Percentiles rank a stretch among this genome's conserved stretches.
phyloP scores from a whole-genome alignment of 2,888 invertebrate genomes.

The Leptopilina syphax region DNA sequence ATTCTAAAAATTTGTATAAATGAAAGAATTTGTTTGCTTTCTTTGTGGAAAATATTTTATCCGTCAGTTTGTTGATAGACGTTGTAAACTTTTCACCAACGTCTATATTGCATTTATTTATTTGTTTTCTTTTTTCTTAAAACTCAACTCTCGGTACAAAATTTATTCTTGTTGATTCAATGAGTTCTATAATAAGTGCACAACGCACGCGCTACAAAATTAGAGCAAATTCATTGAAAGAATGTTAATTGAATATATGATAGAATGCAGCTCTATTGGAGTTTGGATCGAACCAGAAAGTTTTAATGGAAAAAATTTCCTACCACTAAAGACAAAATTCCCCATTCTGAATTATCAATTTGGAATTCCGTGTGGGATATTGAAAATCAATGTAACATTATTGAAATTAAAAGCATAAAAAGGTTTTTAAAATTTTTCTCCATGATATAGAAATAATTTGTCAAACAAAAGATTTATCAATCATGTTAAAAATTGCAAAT shows the following conservation, averaged over 20 bases:
- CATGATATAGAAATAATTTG: too few species aligned
- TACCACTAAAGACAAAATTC: background rate
- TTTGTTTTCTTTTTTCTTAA: background rate
- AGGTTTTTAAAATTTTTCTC: too few species aligned
- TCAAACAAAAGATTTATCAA: too few species aligned
- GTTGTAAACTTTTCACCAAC: too few species aligned
- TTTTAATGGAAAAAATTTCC: constrained; percentile 27
- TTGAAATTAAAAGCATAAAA: background rate
- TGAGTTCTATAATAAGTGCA: background rate
- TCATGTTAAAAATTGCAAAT: too few species aligned
- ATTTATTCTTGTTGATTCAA: constrained; percentile 1
- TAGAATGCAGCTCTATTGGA: constrained; percentile 18
- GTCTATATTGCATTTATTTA: too few species aligned
- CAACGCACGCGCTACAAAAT: constrained; percentile 17
- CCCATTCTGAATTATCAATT: background rate
- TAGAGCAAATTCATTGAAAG: constrained; percentile 33
- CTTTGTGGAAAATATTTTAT: too few species aligned
- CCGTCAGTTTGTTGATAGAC: too few species aligned
- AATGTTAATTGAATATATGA: constrained; percentile 25
- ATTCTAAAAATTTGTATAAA: too few species aligned
- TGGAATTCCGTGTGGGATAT: constrained; percentile 3
- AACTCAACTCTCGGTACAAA: background rate
- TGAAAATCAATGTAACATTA: background rate
- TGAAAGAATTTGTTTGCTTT: too few species aligned
- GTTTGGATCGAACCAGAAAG: background rate